A percentile compares a stretch with the other conserved stretches of the same genome.
Evolutionary conservation across 2,888 invertebrate genomes (phyloP).

Genomic region (Aphrophora alni): DNA sequence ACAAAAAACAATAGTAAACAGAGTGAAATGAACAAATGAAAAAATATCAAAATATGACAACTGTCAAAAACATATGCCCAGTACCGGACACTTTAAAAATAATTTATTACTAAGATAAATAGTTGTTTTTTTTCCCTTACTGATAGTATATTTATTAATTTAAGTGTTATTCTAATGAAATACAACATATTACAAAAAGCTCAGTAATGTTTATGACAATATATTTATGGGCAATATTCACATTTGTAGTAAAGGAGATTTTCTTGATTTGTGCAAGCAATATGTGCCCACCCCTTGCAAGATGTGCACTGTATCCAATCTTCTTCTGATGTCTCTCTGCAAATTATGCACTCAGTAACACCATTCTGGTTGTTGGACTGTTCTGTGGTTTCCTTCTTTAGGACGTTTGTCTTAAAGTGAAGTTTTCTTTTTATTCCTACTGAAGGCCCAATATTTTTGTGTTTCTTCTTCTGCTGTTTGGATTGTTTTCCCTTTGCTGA

Average conservation of each 20-base stretch:
- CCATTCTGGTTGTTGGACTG: too few relatives aligned
- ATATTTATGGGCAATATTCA: background rate
- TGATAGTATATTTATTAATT: background rate
- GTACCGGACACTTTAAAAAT: background rate
- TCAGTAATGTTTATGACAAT: background rate
- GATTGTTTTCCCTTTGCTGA: background rate
- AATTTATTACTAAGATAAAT: background rate
- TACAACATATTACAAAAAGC: too few relatives aligned
- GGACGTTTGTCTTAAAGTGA: background rate
- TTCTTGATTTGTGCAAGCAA: background rate
- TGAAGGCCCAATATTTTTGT: background rate
- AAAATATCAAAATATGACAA: background rate
- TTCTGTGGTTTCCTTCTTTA: too few relatives aligned
- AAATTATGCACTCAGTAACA: too few relatives aligned
- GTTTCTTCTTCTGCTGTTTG: background rate
- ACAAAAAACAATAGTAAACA: too few relatives aligned
- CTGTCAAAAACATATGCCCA: background rate
- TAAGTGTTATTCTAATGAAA: too few relatives aligned
- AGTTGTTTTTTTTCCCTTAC: background rate
- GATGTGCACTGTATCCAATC: slow-evolving; percentile 6
- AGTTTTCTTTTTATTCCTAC: background rate
- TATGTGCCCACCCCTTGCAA: background rate
- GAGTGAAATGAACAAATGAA: background rate
- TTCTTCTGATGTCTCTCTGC: background rate
- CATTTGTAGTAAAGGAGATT: background rate